phyloP scores from a whole-genome alignment of 1,140 invertebrate genomes.

The Manduca sexta region DNA sequence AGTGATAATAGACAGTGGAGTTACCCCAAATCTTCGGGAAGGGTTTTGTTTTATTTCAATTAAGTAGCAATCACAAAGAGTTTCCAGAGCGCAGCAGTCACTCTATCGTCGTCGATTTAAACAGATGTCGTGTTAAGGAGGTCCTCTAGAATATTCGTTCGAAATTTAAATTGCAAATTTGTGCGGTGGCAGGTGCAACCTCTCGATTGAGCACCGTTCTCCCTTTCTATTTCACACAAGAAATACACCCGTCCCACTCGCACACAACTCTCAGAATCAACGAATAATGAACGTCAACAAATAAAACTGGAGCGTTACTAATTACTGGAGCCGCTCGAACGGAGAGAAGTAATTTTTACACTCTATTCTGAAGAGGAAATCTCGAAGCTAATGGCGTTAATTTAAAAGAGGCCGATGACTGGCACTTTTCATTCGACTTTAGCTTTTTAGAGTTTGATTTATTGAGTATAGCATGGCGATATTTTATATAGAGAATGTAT shows the following conservation, averaged over 20 bases:
- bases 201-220: slow-evolving; percentile 44
- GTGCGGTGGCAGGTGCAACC: slow-evolving; percentile 65
- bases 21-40: slow-evolving; percentile 28
- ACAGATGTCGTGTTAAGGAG: slow-evolving; percentile 75
- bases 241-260: slow-evolving; percentile 28
- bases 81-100: slow-evolving; percentile 59
- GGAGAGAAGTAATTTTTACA: slow-evolving; percentile 68
- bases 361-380: slow-evolving; percentile 64
- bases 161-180: slow-evolving; percentile 75
- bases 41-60: slow-evolving; percentile 70
- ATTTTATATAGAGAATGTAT: no score
- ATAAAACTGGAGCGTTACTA: slow-evolving; percentile 74
- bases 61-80: slow-evolving; percentile 67
- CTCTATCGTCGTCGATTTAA: slow-evolving; percentile 70
- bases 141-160: slow-evolving; percentile 68
- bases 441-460: slow-evolving; percentile 60
- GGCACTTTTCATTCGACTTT: slow-evolving; percentile 59
- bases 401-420: slow-evolving; percentile 68
- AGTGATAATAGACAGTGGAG: not conserved
- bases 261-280: slow-evolving; percentile 57
- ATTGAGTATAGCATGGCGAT: slow-evolving; percentile 24
- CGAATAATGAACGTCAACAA: slow-evolving; percentile 73
- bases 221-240: slow-evolving; percentile 36
- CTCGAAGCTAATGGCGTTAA: slow-evolving; percentile 67
- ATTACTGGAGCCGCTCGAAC: slow-evolving; percentile 65